phyloP scores from a whole-genome alignment of 30 jellyfish, hydroid and myxozoan species.

The Mastigias papua region DNA sequence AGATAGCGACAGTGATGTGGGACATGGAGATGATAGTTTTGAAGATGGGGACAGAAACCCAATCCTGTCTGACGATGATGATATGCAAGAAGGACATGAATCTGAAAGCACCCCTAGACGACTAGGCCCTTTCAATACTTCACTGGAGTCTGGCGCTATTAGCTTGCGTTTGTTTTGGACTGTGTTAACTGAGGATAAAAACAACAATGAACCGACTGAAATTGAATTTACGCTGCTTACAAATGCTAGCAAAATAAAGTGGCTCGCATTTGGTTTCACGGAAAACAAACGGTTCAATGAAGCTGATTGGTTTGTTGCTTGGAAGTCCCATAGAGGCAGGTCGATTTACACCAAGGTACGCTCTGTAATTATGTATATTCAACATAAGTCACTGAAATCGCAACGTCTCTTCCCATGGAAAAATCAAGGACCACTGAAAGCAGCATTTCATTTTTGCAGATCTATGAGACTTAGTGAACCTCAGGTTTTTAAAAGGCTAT shows the following conservation, averaged over 20 bases:
- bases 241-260: conserved; percentile 13
- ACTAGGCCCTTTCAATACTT: conserved; percentile 12
- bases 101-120: background rate
- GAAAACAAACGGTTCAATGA: background rate
- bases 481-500: too few relatives aligned
- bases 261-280: conserved; percentile 57
- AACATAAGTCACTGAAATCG: background rate
- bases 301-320: conserved; percentile 69
- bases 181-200: conserved; percentile 2
- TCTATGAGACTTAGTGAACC: too few relatives aligned
- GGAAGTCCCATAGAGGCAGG: conserved; percentile 13
- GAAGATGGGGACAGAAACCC: background rate
- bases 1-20: background rate
- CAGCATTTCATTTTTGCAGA: too few relatives aligned
- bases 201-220: background rate
- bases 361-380: background rate
- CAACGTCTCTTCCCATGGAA: too few relatives aligned
- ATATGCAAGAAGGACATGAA: background rate
- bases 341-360: background rate
- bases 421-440: too few relatives aligned
- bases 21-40: background rate
- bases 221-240: conserved; percentile 10
- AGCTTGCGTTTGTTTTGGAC: background rate
- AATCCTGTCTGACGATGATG: background rate
- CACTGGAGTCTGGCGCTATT: background rate